phyloP scores from a whole-genome alignment of 2,797 vertebrate genomes.

The Megalops cyprinoides region DNA sequence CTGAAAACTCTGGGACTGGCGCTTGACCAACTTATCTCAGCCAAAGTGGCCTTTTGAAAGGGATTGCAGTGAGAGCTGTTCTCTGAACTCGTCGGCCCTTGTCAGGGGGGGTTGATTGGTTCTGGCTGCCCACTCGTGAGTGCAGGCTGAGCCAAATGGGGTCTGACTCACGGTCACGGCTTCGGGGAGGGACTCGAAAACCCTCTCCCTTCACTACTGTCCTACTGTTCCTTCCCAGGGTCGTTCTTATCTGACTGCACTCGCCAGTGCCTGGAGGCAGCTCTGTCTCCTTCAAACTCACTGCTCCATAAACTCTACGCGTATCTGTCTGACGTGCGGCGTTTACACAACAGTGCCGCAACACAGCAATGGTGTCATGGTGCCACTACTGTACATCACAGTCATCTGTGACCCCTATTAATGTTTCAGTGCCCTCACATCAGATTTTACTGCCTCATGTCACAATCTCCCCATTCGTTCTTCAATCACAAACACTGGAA shows the following conservation, averaged over 20 bases:
- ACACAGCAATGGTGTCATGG: not conserved
- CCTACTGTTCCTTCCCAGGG: not conserved
- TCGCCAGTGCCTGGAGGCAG: not conserved
- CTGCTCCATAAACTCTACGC: too few species aligned
- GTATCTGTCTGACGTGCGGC: not conserved
- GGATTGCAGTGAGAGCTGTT: too few species aligned
- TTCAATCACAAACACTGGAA: too few species aligned
- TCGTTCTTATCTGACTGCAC: not conserved
- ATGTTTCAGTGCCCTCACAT: too few species aligned
- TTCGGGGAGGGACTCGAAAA: not conserved
- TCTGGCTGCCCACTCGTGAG: not conserved
- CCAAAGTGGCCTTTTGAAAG: too few species aligned
- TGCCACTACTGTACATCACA: not conserved
- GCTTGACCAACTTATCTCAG: too few species aligned
- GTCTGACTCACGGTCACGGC: not conserved
- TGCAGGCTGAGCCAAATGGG: not conserved
- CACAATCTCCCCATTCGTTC: too few species aligned
- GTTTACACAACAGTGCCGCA: not conserved
- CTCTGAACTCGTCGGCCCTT: too few species aligned
- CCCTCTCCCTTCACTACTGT: not conserved
- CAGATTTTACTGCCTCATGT: too few species aligned
- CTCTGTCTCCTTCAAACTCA: not conserved
- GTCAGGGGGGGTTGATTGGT: not conserved
- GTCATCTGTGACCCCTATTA: not conserved
- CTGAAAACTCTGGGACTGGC: too few species aligned